Base-by-base conservation (phyloP, 2,888 invertebrate genomes). In the Synergus laeviventris region DNA sequence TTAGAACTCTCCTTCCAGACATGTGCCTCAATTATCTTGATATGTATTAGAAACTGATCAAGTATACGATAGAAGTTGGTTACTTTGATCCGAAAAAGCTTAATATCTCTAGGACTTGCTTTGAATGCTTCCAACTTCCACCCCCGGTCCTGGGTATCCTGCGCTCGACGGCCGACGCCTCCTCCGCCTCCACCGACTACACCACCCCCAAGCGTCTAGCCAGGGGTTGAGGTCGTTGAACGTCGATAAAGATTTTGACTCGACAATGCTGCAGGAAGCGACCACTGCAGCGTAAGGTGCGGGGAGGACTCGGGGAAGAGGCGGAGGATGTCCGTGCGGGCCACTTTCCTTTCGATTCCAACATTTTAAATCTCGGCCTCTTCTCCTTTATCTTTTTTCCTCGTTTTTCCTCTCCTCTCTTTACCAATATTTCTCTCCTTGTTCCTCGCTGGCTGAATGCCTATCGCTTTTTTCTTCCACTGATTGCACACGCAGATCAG, bases 151-250 rank as follows among this genome's bases (percentile, higher is more conserved):
- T 66, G 66, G 45, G 45, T 45, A 64, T 70, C 45, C 74, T 62
- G 62, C 66, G 74, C 74, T 75, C 59, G 64, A 45, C 75, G 42
- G 54, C 60, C 76, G 74, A 45, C 75, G 70, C 75, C 56, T 59
- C 74, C 74, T 75, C 76, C 78, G 73, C 70, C 79, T 78, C 80
- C 76, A 76, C 75, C 54, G 64, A 75, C 74, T 62, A 49, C 74
- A 75, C 73, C 75, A 56, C 56, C 31, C 73, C 75, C 66, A 59
- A 59, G 79, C 79, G 89, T 90, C 91, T 90, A 87, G 90, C 91
- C 90, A 90, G 89, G 89, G 89, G 89, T 89, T 89, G 90, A 90
- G 90, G 90, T 91, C 91, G 88, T 90, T 91, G 91, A 90, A 90
- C 91, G 91, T 90, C 89, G 90, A 90, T 90, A 90, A 90, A 91